Evolutionary conservation across 1,140 invertebrate species (phyloP).

Genomic region (Drosophila takahashii): DNA sequence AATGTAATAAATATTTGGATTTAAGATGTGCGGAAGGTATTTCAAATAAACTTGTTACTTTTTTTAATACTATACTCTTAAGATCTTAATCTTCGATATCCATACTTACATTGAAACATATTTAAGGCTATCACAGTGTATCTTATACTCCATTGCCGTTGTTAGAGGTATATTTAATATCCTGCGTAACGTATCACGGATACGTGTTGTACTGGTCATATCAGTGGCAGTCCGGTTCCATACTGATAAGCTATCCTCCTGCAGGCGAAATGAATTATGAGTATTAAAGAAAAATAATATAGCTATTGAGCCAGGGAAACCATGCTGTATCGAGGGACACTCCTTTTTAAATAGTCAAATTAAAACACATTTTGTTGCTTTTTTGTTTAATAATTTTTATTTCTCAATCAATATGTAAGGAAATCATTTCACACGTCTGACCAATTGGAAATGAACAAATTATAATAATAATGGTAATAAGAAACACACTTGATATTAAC

Average conservation of each 20-base stretch:
- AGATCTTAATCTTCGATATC: not conserved
- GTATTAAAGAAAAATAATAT: not conserved
- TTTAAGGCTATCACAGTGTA: constrained; percentile 93
- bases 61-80: no score
- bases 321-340: constrained; percentile 7
- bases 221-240: constrained; percentile 98
- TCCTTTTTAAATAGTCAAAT: not conserved
- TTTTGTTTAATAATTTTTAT: constrained; percentile 84
- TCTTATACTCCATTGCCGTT: constrained; percentile 98
- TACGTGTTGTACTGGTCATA: constrained; percentile 93
- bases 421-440: constrained; percentile 77
- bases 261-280: constrained; percentile 34
- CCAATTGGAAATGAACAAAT: constrained; percentile 67
- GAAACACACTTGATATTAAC: constrained; percentile 65
- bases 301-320: constrained; percentile 40
- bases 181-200: constrained; percentile 96
- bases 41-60: no score
- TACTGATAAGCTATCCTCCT: constrained; percentile 99
- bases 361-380: not conserved
- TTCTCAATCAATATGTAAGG: constrained; percentile 79
- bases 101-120: constrained; percentile 85
- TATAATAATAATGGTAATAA: constrained; percentile 56
- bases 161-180: constrained; percentile 97
- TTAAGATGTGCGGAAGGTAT: no score
- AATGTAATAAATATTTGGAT: not conserved